Conservation (phyloP, 2,797 vertebrate genomes). For the Falco biarmicus region DNA sequence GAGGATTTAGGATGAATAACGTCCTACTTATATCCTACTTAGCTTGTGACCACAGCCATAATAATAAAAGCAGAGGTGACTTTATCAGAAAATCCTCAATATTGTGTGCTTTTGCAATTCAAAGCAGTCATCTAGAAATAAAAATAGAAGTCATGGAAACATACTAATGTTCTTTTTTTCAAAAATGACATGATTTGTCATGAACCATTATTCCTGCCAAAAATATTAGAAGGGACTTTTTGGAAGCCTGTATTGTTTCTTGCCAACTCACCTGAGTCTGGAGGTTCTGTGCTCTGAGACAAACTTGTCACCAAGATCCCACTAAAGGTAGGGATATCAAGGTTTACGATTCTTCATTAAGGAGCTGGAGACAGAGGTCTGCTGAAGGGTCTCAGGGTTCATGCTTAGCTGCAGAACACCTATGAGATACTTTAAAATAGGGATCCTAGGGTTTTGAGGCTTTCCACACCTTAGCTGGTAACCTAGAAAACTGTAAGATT, state of each 20-base stretch:
- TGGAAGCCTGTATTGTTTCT: not conserved
- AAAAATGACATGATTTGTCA: not conserved
- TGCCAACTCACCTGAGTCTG: not conserved
- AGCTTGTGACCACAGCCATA: not conserved
- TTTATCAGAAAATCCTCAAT: not conserved
- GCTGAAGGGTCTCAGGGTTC: not conserved
- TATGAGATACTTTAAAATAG: not conserved
- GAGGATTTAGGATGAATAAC: not conserved
- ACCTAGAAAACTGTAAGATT: not conserved
- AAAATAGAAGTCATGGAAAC: not conserved
- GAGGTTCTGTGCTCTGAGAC: not conserved
- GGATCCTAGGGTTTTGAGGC: not conserved
- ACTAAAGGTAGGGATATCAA: not conserved
- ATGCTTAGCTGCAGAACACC: not conserved
- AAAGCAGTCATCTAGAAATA: not conserved
- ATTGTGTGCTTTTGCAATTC: not conserved
- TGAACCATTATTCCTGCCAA: not conserved
- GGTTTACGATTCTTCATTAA: not conserved
- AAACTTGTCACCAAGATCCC: not conserved
- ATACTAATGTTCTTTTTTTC: not conserved
- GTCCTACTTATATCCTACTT: not conserved
- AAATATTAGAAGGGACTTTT: not conserved
- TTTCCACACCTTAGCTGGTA: not conserved
- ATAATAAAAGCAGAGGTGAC: not conserved
- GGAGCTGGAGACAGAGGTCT: not conserved